phyloP scores from a whole-genome alignment of 1,140 invertebrate genomes.

The Ladona fulva region DNA sequence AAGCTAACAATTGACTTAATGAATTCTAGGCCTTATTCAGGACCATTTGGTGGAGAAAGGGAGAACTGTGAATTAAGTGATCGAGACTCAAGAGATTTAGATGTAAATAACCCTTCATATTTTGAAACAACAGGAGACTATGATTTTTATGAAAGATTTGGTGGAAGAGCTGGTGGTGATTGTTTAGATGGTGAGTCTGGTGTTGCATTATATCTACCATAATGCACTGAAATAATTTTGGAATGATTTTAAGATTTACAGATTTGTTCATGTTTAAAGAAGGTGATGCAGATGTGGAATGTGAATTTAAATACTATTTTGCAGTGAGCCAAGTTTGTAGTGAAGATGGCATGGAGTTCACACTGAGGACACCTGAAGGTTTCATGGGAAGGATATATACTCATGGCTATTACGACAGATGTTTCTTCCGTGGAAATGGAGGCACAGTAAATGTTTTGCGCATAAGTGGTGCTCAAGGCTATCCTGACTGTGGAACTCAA shows the following conservation, averaged over 20 bases:
- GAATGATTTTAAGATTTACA: not conserved
- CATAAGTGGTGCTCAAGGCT: conserved; percentile 79
- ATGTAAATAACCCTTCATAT: conserved; percentile 71
- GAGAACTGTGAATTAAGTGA: conserved; percentile 87
- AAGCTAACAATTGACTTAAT: no score
- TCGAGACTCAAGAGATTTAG: conserved; percentile 70
- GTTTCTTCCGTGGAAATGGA: conserved; percentile 83
- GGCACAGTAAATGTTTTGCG: conserved; percentile 70
- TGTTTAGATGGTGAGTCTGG: conserved; percentile 66
- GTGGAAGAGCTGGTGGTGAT: conserved; percentile 55
- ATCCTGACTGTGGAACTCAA: conserved; percentile 84
- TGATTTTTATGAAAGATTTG: conserved; percentile 75
- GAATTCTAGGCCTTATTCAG: conserved; percentile 39
- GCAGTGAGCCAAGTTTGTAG: conserved; percentile 85
- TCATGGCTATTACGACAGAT: conserved; percentile 82
- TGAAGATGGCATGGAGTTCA: conserved; percentile 90
- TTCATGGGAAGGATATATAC: conserved; percentile 86
- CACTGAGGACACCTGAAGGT: conserved; percentile 72
- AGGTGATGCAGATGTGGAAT: not conserved
- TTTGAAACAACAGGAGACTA: conserved; percentile 76
- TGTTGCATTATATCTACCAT: not conserved
- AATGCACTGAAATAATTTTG: not conserved
- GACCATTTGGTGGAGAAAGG: conserved; percentile 53
- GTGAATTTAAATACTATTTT: conserved; percentile 15
- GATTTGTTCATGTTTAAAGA: not conserved